Base-by-base conservation (phyloP, 2,888 invertebrate genomes). In the Drosophila prostipennis region DNA sequence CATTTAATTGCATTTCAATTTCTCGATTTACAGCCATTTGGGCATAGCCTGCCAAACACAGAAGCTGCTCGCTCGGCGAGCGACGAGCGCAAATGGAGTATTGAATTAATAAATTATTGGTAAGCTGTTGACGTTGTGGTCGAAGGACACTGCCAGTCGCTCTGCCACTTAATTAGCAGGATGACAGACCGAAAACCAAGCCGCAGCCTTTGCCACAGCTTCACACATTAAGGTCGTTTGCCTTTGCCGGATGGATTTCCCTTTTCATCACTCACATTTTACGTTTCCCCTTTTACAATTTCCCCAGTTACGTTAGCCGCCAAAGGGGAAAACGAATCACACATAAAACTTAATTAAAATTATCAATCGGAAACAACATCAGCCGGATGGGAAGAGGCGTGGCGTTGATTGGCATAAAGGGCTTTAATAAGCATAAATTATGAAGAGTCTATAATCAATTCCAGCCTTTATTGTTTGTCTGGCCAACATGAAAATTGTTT, bases 401-500 rank as follows among this genome's bases (percentile, higher is more conserved):
- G 75, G 32, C 46, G 23, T 65, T 71, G 51, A 51, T 59, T 59
- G 59, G 56, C 42, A 59, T 64, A 57, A 56, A 51, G 19, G 52
- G 64, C 63, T 65, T 72, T 67, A 77, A 77, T 80, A 61, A 65
- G 72, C 58, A 76, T 85, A 85, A 79, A 77, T 84, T 82, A 85
- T 85, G 74, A 61, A 72, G 59, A 45, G 67, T 53, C 72, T 61
- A 75, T 82, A 87, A 84, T 84, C 82, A 80, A 85, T 84, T 69
- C 49, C 46, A 32, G 42, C 3, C 53, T 36, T 40, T 54, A 34
- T 63, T 53, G 53, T 75, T 71, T 63, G 78, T 60, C 60, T 63
- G 36, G 48, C 56, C 19, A 75, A 75, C 74, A 67, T 67, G 74
- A 74, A 74, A 87, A 79, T 82, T 74, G 78, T 37, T 76, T 82